Percentiles rank a stretch among this genome's conserved stretches.
Evolutionary conservation across 2,797 vertebrate genomes (phyloP).

Genomic region (Halcyon smyrnensis): DNA sequence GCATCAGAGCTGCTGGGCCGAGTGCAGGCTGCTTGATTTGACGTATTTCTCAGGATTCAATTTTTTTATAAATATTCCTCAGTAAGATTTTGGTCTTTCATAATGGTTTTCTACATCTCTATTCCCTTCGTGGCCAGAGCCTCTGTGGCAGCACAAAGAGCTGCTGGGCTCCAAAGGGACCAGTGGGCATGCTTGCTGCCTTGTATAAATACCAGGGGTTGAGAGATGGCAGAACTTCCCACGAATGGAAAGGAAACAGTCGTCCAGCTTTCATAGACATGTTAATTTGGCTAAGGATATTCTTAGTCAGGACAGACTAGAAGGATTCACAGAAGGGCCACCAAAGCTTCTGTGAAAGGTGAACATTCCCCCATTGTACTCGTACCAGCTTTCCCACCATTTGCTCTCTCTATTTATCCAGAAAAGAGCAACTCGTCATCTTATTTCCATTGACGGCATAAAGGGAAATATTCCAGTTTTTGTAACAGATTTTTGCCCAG

Average conservation of each 20-base stretch:
- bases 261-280: not conserved
- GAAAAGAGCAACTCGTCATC: not conserved
- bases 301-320: not conserved
- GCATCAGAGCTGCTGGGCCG: not conserved
- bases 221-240: not conserved
- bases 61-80: not conserved
- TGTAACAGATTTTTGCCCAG: not conserved
- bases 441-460: not conserved
- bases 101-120: not conserved
- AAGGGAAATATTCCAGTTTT: not conserved
- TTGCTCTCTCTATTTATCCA: not conserved
- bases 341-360: not conserved
- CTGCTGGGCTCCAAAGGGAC: not conserved
- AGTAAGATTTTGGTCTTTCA: not conserved
- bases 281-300: not conserved
- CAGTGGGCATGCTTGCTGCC: fast-evolving
- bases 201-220: not conserved
- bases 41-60: not conserved
- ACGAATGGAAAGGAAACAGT: fast-evolving
- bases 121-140: not conserved
- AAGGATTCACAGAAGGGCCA: not conserved
- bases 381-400: fast-evolving
- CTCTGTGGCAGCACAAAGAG: not conserved
- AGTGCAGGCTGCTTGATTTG: not conserved
- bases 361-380: not conserved